Evolutionary conservation across 2,113 vertebrate species (phyloP).

Genomic region (Ophthalmolycus amberensis): DNA sequence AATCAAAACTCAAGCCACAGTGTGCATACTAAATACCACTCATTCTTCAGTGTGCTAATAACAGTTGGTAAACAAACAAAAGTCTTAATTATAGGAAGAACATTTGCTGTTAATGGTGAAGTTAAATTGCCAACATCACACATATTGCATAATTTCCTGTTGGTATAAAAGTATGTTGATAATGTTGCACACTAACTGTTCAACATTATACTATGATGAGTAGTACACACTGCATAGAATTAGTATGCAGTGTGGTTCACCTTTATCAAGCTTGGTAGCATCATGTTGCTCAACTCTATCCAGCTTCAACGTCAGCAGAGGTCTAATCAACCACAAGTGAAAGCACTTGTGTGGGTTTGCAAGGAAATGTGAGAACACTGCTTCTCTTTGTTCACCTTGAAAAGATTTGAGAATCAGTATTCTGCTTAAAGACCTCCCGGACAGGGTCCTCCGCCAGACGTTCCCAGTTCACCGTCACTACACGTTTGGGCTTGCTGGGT

Average conservation of each 20-base stretch:
- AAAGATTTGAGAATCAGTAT: neutral
- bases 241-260: neutral
- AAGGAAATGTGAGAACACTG: neutral
- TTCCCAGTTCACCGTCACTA: too few species aligned
- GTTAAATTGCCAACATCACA: too few species aligned
- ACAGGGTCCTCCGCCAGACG: too few species aligned
- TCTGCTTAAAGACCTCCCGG: neutral
- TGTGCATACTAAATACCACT: neutral
- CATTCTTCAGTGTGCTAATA: neutral
- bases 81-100: neutral
- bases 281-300: neutral
- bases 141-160: too few species aligned
- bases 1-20: neutral
- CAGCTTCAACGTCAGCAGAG: neutral
- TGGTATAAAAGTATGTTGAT: too few species aligned
- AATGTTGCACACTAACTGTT: too few species aligned
- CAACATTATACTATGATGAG: neutral
- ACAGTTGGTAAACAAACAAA: neutral
- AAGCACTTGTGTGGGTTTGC: neutral
- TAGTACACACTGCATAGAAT: neutral
- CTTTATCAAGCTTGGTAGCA: neutral
- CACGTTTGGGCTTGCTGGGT: too few species aligned
- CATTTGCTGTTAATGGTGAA: too few species aligned
- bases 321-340: neutral
- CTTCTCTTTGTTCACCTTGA: neutral